Evolutionary conservation across 1,140 invertebrate genomes (phyloP).

Genomic region (Lithobius niger): DNA sequence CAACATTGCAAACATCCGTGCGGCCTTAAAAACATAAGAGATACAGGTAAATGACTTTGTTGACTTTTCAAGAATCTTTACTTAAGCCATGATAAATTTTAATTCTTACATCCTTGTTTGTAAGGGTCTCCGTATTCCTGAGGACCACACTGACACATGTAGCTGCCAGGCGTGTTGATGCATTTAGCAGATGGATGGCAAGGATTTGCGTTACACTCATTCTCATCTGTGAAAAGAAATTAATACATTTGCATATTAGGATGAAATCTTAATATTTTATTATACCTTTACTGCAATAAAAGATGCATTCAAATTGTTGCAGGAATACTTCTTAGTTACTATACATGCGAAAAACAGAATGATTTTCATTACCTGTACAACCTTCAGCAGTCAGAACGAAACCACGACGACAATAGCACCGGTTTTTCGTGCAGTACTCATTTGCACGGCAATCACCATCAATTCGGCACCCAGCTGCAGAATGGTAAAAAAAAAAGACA

Average conservation of each 20-base stretch:
- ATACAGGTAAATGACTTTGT: background rate
- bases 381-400: conserved; percentile 38
- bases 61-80: background rate
- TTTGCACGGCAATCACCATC: conserved; percentile 63
- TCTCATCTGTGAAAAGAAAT: conserved; percentile 27
- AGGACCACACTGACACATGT: conserved; percentile 50
- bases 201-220: conserved; percentile 38
- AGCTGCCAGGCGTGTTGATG: conserved; percentile 63
- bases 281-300: background rate
- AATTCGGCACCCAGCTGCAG: conserved; percentile 54
- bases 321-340: too few relatives aligned
- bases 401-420: conserved; percentile 45
- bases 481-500: too few relatives aligned
- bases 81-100: background rate
- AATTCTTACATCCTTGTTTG: conserved; percentile 18
- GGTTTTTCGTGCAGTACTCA: conserved; percentile 61
- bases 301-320: background rate
- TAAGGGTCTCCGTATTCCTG: conserved; percentile 23
- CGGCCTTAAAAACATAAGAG: conserved; percentile 19
- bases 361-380: conserved; percentile 44
- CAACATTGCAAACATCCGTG: conserved; percentile 21
- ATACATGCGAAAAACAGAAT: too few relatives aligned
- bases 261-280: background rate
- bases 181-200: conserved; percentile 67
- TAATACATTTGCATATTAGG: background rate